phyloP scores from a whole-genome alignment of 2,797 vertebrate species.

The Brachyrhaphis roseni region DNA sequence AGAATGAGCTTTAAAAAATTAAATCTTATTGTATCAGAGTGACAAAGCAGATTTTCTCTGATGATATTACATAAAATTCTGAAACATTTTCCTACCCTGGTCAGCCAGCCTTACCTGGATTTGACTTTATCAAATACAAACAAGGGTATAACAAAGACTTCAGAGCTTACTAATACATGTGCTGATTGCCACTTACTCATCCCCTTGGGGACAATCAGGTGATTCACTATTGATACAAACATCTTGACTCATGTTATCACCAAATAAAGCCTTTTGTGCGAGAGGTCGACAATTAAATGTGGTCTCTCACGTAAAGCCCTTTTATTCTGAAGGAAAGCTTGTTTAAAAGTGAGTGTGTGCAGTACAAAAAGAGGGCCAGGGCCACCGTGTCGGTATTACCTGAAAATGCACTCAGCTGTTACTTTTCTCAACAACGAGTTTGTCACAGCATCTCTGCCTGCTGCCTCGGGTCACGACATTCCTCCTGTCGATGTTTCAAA shows the following conservation, averaged over 20 bases:
- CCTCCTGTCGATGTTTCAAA: constrained; percentile 25
- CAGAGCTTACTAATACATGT: background rate
- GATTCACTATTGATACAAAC: background rate
- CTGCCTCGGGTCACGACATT: constrained; percentile 41
- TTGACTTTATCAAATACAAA: background rate
- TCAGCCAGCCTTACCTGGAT: background rate
- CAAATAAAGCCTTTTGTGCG: background rate
- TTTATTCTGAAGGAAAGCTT: constrained; percentile 10
- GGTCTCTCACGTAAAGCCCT: background rate
- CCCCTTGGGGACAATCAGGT: background rate
- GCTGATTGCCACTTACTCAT: background rate
- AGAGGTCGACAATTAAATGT: background rate
- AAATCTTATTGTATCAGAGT: background rate
- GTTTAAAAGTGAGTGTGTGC: background rate
- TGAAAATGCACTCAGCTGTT: constrained; percentile 26
- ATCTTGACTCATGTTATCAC: background rate
- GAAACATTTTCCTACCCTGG: background rate
- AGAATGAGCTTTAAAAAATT: background rate
- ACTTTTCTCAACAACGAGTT: constrained; percentile 16
- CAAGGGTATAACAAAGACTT: background rate
- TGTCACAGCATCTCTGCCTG: constrained; percentile 9
- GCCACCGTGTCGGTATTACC: background rate
- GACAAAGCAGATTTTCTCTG: background rate
- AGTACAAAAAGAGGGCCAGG: constrained; percentile 25
- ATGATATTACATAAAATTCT: too few relatives aligned